phyloP scores from a whole-genome alignment of 2,888 invertebrate species.

The Heliconius aoede region DNA sequence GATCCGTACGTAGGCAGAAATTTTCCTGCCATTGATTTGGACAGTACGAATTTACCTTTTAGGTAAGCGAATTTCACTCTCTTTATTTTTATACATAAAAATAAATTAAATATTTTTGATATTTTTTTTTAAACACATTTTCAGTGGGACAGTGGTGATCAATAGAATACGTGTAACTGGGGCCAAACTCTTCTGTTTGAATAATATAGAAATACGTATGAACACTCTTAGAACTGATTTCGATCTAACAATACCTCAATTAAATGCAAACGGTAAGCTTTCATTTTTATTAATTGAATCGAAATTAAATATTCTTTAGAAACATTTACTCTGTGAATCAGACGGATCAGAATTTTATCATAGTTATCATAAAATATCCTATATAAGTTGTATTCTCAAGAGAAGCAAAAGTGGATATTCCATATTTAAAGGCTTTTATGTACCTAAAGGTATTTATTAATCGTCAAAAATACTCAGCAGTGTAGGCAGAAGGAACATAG shows the following conservation, averaged over 20 bases:
- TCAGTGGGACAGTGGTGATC: slow-evolving; percentile 9
- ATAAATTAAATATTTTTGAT: not conserved
- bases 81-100: not conserved
- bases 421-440: too few species aligned
- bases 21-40: slow-evolving; percentile 3
- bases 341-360: too few species aligned
- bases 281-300: too few species aligned
- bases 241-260: slow-evolving; percentile 35
- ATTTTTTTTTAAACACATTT: not conserved
- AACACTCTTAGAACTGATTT: slow-evolving; percentile 42
- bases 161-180: slow-evolving; percentile 6
- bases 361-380: too few species aligned
- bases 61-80: not conserved
- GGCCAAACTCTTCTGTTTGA: not conserved
- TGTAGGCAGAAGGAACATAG: too few species aligned
- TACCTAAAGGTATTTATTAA: too few species aligned
- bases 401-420: too few species aligned
- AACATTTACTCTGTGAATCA: too few species aligned
- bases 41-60: not conserved
- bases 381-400: too few species aligned
- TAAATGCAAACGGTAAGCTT: slow-evolving; percentile 37
- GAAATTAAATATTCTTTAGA: too few species aligned
- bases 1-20: slow-evolving; percentile 3
- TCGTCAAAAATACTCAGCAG: too few species aligned
- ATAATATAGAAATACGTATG: slow-evolving; percentile 33